phyloP scores from a whole-genome alignment of 2,888 invertebrate species.

The Teleogryllus oceanicus region DNA sequence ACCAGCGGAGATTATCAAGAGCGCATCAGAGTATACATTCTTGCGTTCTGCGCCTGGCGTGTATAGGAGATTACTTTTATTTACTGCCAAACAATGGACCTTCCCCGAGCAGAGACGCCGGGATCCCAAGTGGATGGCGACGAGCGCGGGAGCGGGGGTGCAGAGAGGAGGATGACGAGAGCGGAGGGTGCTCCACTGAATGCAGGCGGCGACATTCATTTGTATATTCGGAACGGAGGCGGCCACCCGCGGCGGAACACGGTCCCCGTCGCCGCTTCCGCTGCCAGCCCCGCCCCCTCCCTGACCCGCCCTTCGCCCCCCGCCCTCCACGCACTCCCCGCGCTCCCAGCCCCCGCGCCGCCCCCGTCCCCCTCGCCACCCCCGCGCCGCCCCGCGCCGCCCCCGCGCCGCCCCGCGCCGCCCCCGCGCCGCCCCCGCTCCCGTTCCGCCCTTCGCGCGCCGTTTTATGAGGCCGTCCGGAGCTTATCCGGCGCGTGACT shows the following conservation, averaged over 20 bases:
- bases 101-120: background rate
- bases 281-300: too few species aligned
- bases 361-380: background rate
- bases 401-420: too few species aligned
- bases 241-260: background rate
- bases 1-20: background rate
- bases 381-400: too few species aligned
- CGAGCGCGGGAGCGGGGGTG: background rate
- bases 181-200: background rate
- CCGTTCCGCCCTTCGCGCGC: background rate
- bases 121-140: background rate
- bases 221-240: background rate
- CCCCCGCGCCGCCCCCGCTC: too few species aligned
- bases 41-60: background rate
- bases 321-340: too few species aligned
- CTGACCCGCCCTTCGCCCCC: too few species aligned
- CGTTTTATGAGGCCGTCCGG: conserved; percentile 5
- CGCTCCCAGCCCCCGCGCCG: background rate
- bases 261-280: background rate
- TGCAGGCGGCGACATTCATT: conserved; percentile 1
- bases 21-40: background rate
- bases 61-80: conserved; percentile 3
- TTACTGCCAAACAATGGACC: background rate
- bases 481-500: conserved; percentile 1
- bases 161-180: background rate